These are phyloP conservation scores for Coptodon bakossiorum DNA, from an alignment of 2,113 vertebrate genomes.

Conservation along the genomic window DNA sequence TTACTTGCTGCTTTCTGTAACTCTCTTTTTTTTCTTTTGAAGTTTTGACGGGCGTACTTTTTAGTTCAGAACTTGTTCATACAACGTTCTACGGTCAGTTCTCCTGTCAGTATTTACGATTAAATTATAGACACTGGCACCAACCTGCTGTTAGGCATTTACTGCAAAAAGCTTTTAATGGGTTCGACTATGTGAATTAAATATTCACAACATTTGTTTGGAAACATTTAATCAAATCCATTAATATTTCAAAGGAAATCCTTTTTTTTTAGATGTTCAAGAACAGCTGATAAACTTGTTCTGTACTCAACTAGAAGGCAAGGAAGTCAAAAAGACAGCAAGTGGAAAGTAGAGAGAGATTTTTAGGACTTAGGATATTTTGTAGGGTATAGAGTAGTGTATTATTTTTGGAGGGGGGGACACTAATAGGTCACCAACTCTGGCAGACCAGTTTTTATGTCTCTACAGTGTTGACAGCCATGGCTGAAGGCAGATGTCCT, in stretches of 20 bases:
- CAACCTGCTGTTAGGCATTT: neutral
- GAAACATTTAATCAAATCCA: slow-evolving; percentile 54
- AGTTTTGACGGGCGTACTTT: neutral
- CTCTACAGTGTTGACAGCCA: neutral
- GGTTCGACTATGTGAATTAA: slow-evolving; percentile 34
- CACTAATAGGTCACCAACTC: neutral
- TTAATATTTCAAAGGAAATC: slow-evolving; percentile 49
- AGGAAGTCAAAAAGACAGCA: neutral
- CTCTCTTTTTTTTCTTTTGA: neutral
- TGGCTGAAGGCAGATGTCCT: neutral
- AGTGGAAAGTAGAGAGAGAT: neutral
- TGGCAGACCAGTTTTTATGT: neutral
- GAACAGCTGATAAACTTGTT: slow-evolving; percentile 40
- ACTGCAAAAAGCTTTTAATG: slow-evolving; percentile 39
- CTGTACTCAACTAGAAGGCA: neutral
- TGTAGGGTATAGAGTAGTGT: neutral
- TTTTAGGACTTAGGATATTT: neutral
- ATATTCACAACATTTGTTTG: slow-evolving; percentile 53
- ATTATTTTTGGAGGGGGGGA: neutral
- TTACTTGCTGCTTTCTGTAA: neutral
- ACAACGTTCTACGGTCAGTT: neutral
- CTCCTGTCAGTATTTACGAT: neutral
- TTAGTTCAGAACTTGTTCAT: neutral
- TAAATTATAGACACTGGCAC: neutral
- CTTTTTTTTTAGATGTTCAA: slow-evolving; percentile 42